Evolutionary conservation across 2,113 vertebrate genomes (phyloP).

Genomic region (Onychostoma macrolepis): DNA sequence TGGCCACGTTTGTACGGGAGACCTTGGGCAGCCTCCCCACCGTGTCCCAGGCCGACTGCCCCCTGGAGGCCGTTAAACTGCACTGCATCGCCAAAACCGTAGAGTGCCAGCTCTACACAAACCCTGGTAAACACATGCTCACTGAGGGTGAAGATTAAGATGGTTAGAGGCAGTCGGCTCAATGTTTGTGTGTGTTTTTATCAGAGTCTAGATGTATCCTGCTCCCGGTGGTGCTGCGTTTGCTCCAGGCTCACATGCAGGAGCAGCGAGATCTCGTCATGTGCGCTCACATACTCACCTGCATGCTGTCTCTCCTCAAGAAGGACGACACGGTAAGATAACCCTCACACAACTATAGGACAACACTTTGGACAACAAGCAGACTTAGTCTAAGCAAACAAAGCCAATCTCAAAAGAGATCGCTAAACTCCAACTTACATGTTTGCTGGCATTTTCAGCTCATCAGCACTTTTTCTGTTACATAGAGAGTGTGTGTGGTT

Average conservation of each 20-base stretch:
- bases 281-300: slow-evolving; percentile 96
- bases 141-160: neutral
- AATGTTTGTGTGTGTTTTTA: slow-evolving; percentile 37
- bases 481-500: neutral
- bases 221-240: slow-evolving; percentile 90
- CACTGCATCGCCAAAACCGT: slow-evolving; percentile 96
- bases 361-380: neutral
- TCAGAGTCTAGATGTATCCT: slow-evolving; percentile 93
- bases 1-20: slow-evolving; percentile 92
- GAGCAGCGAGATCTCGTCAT: slow-evolving; percentile 95
- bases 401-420: too few species aligned
- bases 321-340: slow-evolving; percentile 89
- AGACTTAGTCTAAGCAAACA: neutral
- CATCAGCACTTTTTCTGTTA: too few species aligned
- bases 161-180: neutral
- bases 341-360: neutral
- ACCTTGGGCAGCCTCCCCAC: slow-evolving; percentile 91
- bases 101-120: slow-evolving; percentile 92
- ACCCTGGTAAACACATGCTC: slow-evolving; percentile 81
- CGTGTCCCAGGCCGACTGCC: slow-evolving; percentile 85
- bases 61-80: slow-evolving; percentile 92
- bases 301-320: slow-evolving; percentile 93
- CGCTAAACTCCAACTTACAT: too few species aligned
- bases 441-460: too few species aligned
- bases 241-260: slow-evolving; percentile 92